Evolutionary conservation across 1,140 invertebrate genomes (phyloP).

Genomic region (Aporrectodea caliginosa): DNA sequence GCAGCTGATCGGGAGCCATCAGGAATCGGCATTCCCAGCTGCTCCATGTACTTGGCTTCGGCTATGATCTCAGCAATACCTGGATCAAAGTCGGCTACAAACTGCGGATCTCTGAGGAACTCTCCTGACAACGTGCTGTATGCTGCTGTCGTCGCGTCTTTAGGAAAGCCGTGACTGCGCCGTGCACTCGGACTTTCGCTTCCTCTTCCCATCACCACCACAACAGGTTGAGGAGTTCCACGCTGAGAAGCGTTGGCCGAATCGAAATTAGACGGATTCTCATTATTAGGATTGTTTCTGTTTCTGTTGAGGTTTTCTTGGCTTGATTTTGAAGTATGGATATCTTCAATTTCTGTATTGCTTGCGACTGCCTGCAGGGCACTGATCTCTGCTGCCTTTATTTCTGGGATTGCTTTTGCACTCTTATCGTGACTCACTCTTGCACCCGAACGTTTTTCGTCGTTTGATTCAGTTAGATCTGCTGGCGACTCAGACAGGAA

Average conservation of each 20-base stretch:
- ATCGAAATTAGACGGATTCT: too few relatives aligned
- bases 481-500: too few relatives aligned
- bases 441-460: not conserved
- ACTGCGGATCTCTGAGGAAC: slow-evolving; percentile 27
- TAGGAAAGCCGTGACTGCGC: not conserved
- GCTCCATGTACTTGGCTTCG: slow-evolving; percentile 60
- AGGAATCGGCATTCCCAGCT: slow-evolving; percentile 69
- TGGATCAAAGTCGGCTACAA: slow-evolving; percentile 54
- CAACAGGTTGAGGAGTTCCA: not conserved
- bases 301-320: not conserved
- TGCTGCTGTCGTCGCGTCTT: not conserved
- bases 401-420: too few relatives aligned
- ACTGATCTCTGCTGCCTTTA: not conserved
- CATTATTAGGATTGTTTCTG: slow-evolving; percentile 3
- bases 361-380: not conserved
- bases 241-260: not conserved
- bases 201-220: not conserved
- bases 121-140: not conserved
- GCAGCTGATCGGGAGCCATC: slow-evolving; percentile 64
- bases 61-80: slow-evolving; percentile 69
- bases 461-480: too few relatives aligned
- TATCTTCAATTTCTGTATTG: not conserved
- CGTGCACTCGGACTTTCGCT: not conserved
- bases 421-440: not conserved
- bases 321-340: too few relatives aligned